Base-by-base conservation (phyloP, 2,113 vertebrate species). In the Amphilophus citrinellus region DNA sequence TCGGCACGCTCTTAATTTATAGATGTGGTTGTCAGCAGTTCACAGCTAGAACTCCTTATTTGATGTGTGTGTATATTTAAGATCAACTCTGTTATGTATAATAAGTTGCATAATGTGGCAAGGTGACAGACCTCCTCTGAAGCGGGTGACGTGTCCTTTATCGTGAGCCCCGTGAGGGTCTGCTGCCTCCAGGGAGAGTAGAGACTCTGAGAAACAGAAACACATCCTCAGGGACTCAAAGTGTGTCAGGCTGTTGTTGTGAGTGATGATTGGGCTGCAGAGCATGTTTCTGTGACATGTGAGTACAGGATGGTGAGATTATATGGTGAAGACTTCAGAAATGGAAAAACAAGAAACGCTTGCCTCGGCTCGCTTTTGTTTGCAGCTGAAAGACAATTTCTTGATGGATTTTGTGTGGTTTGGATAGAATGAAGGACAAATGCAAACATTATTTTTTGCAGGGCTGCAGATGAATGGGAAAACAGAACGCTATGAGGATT, bases 171-270 rank as follows among this genome's bases (percentile, higher is more conserved):
- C 82, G 57, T 15, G 47, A 42, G 85, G 27, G 39, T 60, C 13
- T 42, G 61, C 77, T 10, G n/a, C 63, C 76, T 82, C 47, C 32
- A n/a, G 68, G 44, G 87, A 61, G 80, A 61, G 47, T 18, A 3
- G 27, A 35, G 68, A 53, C 80, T 83, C 56, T 7, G 73, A 89
- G 82, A 85, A 83, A 86, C 68, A 85, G 84, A 81, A 63, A 85
- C 77, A 1, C 56, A 1, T 86, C 87, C 82, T 37, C 20, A 1
- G 82, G 75, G 89, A 68, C 42, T 57, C 18, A 50, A 83, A 82
- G 73, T 88, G 88, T 89, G 85, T 89, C 87, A 79, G 77, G 17
- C 35, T 60, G 61, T 44, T 79, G 63, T 82, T 84, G 82, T 10
- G 53, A 65, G n/a, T 32, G 62, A 81, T 80, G 81, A 80, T 60